phyloP scores from a whole-genome alignment of 2,797 vertebrate species.

The Gouania willdenowi region DNA sequence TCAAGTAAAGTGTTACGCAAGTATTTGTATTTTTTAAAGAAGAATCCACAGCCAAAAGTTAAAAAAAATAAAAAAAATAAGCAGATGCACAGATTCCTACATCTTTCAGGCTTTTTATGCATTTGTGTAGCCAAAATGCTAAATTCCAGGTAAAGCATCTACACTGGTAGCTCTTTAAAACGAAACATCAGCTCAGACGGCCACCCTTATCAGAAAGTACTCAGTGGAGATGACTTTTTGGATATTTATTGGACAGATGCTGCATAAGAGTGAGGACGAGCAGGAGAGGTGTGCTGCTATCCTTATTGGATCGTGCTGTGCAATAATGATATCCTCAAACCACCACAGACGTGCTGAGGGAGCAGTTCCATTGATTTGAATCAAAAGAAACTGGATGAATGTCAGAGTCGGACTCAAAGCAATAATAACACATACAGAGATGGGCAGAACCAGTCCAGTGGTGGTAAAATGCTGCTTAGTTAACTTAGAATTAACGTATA shows the following conservation, averaged over 20 bases:
- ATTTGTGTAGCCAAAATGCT: too few relatives aligned
- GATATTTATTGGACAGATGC: conserved; percentile 53
- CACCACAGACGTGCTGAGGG: not conserved
- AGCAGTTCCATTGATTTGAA: conserved; percentile 6
- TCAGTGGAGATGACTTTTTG: conserved; percentile 32
- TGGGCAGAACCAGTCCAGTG: too few relatives aligned
- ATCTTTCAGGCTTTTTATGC: too few relatives aligned
- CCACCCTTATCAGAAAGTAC: conserved; percentile 17
- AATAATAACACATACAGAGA: not conserved
- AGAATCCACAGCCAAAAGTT: too few relatives aligned
- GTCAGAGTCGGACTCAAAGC: not conserved
- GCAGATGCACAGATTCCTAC: too few relatives aligned
- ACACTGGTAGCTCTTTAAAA: not conserved
- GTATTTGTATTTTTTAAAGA: too few relatives aligned
- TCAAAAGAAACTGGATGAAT: conserved; percentile 6
- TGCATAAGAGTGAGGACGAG: conserved; percentile 16
- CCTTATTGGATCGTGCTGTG: conserved; percentile 59
- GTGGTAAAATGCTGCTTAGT: too few relatives aligned
- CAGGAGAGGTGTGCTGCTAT: conserved; percentile 33
- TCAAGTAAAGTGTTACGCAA: too few relatives aligned
- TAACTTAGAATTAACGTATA: too few relatives aligned
- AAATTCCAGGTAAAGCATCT: too few relatives aligned
- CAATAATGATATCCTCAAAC: conserved; percentile 45
- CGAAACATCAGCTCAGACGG: not conserved
- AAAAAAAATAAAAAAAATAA: too few relatives aligned